Evolutionary conservation across 2,113 vertebrate species (phyloP).

Genomic region (Odocoileus virginianus): DNA sequence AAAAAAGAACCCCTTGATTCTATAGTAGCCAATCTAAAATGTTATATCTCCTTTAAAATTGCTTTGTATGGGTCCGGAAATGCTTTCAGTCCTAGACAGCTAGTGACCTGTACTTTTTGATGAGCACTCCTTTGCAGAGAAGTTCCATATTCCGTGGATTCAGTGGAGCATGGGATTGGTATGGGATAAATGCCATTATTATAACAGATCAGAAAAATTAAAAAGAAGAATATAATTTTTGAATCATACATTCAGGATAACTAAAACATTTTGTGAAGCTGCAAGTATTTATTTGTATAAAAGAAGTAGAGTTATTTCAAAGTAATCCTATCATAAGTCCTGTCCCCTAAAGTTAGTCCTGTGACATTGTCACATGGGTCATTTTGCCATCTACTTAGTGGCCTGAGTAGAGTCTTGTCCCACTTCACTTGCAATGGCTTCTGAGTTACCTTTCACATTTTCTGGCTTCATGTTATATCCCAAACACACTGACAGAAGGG

Average conservation of each 20-base stretch:
- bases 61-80: background rate
- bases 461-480: background rate
- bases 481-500: background rate
- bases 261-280: background rate
- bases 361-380: background rate
- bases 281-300: background rate
- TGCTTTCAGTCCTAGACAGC: background rate
- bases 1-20: background rate
- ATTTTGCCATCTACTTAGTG: background rate
- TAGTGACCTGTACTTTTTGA: background rate
- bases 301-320: background rate
- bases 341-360: background rate
- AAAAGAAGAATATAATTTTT: background rate
- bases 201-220: background rate
- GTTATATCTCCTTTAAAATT: conserved; percentile 7
- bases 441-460: background rate
- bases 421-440: background rate
- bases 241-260: background rate
- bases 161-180: background rate
- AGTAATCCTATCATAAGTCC: background rate
- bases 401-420: background rate
- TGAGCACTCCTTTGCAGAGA: background rate
- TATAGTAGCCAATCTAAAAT: background rate
- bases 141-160: background rate
- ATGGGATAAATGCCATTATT: background rate